Base-by-base conservation (phyloP, 2,888 invertebrate genomes). In the Pyrgus malvae region DNA sequence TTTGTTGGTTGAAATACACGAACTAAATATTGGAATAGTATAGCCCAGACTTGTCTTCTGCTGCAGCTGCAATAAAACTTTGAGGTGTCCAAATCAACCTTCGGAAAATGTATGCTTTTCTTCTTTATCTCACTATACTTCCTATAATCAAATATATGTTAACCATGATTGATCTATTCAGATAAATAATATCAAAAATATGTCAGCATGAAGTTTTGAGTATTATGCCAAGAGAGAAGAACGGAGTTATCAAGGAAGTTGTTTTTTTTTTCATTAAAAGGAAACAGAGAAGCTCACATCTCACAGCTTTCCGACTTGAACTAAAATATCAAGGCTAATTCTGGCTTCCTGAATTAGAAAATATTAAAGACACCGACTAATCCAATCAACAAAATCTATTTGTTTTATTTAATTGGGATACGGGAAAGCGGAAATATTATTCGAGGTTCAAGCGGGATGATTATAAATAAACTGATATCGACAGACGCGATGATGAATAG, bases 401-500 rank as follows among this genome's bases (percentile, higher is more conserved):
- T 53, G 53, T 53, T 53, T 53, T 37, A 16, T 31, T 11, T 21
- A 45, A 53, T 53, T 38, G 45, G 37, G 29, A 53, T 16, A 45
- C 21, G 38, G 45, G 38, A 53, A 53, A 21, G 45, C 29, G 21
- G 12, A 29, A n/a, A n/a, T 21, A 40, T 11, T 21, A 19, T 31
- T n/a, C 23, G 6, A 54, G 46, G 66, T 63, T 63, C 60, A 54
- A 61, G 11, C 53, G 27, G 48, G 38, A 19, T 53, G 14, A 37
- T 53, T 45, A 53, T 53, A 45, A 44, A 54, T 49, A 59, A 58
- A 60, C 41, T 33, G 51, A 46, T 57, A 55, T 55, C 46, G 56
- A 65, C 61, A 56, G 44, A 55, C 57, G 57, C 67, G 60, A 56
- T 60, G 58, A 60, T 60, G 58, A 58, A 58, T 56, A 56, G 55